phyloP scores from a whole-genome alignment of 2,113 vertebrate genomes.

The Alosa alosa region DNA sequence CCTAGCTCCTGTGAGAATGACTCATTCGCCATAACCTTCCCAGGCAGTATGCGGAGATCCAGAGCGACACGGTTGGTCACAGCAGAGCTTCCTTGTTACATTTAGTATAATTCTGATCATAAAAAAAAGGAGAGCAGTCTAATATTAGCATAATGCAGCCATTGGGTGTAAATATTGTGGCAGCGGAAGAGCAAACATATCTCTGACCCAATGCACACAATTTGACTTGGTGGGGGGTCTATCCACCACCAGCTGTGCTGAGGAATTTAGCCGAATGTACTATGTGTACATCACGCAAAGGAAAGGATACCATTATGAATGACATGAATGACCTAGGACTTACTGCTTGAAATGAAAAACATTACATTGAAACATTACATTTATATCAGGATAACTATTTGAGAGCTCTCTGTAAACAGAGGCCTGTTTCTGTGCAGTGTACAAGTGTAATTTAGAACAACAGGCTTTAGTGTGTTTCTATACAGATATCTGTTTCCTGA shows the following conservation, averaged over 20 bases:
- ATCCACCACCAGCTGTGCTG: neutral
- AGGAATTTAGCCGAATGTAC: neutral
- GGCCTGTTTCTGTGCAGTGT: neutral
- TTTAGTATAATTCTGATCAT: neutral
- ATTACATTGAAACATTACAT: neutral
- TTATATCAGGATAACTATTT: neutral
- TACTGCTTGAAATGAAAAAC: neutral
- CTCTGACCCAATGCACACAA: neutral
- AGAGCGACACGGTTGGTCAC: neutral
- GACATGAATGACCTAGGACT: neutral
- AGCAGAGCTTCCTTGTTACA: neutral
- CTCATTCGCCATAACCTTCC: neutral
- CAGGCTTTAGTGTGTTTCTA: neutral
- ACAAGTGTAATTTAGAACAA: too few relatives aligned
- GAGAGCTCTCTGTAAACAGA: neutral
- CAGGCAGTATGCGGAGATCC: neutral
- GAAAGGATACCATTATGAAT: slow-evolving; percentile 8
- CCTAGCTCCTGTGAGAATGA: neutral
- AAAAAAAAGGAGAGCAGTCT: neutral
- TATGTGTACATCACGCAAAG: slow-evolving; percentile 20
- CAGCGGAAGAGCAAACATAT: neutral
- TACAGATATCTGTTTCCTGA: neutral
- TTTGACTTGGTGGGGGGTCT: neutral
- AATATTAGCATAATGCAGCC: neutral
- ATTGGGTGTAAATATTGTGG: neutral